These are phyloP conservation scores for Melanocharis versteri DNA, from an alignment of 2,113 vertebrate genomes.

Conservation along the genomic window DNA sequence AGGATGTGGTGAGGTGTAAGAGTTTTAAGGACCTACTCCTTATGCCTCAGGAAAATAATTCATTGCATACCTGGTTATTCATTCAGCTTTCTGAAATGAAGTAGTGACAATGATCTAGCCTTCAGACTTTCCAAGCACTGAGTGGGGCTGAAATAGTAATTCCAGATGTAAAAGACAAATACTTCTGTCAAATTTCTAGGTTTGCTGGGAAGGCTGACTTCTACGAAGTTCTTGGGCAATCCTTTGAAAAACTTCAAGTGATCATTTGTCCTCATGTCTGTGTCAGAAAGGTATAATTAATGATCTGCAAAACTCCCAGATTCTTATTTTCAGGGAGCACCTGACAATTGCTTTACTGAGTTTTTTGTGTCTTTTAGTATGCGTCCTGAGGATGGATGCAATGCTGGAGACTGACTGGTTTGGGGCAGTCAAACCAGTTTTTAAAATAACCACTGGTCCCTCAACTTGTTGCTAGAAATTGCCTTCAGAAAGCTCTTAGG, in stretches of 20 bases:
- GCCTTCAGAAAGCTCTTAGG: not conserved
- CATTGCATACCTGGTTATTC: not conserved
- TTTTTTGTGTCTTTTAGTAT: not conserved
- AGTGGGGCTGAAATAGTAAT: not conserved
- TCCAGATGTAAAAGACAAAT: not conserved
- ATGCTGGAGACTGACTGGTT: not conserved
- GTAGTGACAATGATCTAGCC: not conserved
- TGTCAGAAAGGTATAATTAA: not conserved
- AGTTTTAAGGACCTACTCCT: not conserved
- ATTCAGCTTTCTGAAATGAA: not conserved
- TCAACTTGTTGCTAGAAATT: not conserved
- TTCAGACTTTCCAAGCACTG: not conserved
- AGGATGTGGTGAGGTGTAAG: not conserved
- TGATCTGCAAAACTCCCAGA: not conserved
- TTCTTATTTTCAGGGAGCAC: not conserved
- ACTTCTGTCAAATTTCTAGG: not conserved
- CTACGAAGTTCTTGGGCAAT: not conserved
- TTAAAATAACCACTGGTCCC: not conserved
- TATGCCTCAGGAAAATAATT: not conserved
- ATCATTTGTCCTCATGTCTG: not conserved
- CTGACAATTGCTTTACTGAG: not conserved
- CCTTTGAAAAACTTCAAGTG: not conserved
- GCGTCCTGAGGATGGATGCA: not conserved
- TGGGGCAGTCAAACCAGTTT: not conserved
- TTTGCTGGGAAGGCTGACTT: not conserved